Conservation (phyloP, 2,888 invertebrate species). For the Cacoxenus indagator region DNA sequence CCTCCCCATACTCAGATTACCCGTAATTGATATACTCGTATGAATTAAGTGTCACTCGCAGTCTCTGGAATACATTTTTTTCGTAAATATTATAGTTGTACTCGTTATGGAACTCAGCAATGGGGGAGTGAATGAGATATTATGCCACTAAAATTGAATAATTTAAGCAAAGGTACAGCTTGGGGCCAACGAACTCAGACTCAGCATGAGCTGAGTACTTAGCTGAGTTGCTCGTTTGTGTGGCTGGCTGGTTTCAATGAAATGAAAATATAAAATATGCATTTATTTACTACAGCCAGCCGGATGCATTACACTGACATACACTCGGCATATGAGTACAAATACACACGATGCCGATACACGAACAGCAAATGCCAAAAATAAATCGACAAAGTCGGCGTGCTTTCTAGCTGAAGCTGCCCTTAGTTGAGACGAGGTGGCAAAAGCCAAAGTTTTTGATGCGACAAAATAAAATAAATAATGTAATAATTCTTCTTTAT, state of each 20-base stretch:
- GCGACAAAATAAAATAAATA: slow-evolving; percentile 1
- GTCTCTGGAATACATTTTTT: too few relatives aligned
- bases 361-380: neutral
- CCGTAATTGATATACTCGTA: too few relatives aligned
- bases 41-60: too few relatives aligned
- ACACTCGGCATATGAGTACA: slow-evolving; percentile 6
- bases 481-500: slow-evolving; percentile 3
- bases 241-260: slow-evolving; percentile 53
- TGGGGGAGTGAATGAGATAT: neutral
- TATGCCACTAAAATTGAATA: neutral
- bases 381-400: neutral
- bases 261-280: slow-evolving; percentile 62
- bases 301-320: neutral
- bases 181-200: slow-evolving; percentile 38
- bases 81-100: too few relatives aligned
- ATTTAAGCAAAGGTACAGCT: neutral
- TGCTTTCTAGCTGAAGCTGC: neutral
- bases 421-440: neutral
- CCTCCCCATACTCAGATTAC: too few relatives aligned
- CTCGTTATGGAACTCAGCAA: too few relatives aligned
- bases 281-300: slow-evolving; percentile 53
- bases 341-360: neutral
- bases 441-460: neutral
- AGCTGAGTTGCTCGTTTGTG: neutral
- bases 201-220: neutral